Evolutionary conservation across 2,888 invertebrate species (phyloP), one percentile per base, ranked within the genome.

Genomic region (Oscheius sp.): DNA sequence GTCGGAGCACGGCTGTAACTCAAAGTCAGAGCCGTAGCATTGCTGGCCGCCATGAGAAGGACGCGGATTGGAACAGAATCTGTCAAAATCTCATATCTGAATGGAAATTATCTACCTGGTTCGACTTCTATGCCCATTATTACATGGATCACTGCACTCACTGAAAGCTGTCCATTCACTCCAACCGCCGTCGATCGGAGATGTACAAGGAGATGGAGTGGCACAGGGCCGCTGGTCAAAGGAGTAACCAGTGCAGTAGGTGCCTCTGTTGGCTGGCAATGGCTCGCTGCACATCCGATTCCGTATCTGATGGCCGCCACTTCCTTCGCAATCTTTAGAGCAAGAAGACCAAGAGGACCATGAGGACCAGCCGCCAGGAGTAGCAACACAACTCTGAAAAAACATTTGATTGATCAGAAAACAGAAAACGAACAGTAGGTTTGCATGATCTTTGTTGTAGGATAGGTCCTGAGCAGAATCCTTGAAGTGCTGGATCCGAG

Each of bases 271-370:
- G 3, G 85, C 80, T 1, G 87, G 88, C 27, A 87, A 75, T 18
- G 88, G 88, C 55, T 84, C 79, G 55, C 87, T 81, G 76, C 88
- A 88, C 86, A 88, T 87, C 69, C 88, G 74, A 61, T 88, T 86
- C 25, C 88, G 77, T 55, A 88, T 84, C 63, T 86, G 86, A 63
- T 87, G 87, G 5, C 66, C 66, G 2, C 87, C 87, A 9, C 75
- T 79, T 55, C 81, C 81, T 3, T 77, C 74, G 69, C 88, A 88
- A 69, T 87, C 84, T 68, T 81, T 81, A 0, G 86, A 85, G 73
- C 88, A 88, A 12, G 61, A 41, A n/a, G 80, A 79, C 87, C 87
- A 87, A 7, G 76, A 76, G 9, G 81, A 80, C 87, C 87, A 88
- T n/a, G 69, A 72, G 16, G 86, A 82, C 88, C 88, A 88, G 5